phyloP scores from a whole-genome alignment of 2,888 invertebrate genomes.

The Napeogenes inachia region DNA sequence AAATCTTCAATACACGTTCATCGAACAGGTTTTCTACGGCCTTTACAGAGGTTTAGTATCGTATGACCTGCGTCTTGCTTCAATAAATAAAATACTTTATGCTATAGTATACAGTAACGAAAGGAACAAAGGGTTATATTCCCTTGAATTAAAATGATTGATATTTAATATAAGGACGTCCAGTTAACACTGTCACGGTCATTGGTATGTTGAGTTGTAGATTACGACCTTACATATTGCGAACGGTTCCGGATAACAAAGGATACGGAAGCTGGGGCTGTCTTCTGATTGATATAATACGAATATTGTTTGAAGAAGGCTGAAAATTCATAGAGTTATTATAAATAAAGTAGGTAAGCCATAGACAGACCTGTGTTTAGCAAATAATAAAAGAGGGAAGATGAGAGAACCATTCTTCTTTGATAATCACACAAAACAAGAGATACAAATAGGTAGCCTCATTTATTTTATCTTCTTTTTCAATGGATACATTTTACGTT shows the following conservation, averaged over 20 bases:
- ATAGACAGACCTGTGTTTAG: too few species aligned
- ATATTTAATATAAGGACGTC: conserved; percentile 25
- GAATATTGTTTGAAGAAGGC: too few species aligned
- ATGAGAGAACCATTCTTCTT: too few species aligned
- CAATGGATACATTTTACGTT: too few species aligned
- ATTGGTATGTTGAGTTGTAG: conserved; percentile 16
- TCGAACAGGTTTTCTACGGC: conserved; percentile 31
- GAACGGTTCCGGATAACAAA: conserved; percentile 4
- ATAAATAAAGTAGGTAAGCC: too few species aligned
- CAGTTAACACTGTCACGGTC: conserved; percentile 34
- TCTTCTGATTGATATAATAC: too few species aligned
- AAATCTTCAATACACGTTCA: conserved; percentile 26
- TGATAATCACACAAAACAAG: too few species aligned
- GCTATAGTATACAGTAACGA: conserved; percentile 9
- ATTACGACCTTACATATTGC: conserved; percentile 4
- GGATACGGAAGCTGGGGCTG: not conserved
- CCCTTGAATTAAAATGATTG: conserved; percentile 9
- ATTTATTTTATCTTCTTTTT: too few species aligned
- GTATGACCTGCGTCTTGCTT: conserved; percentile 3
- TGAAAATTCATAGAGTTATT: too few species aligned
- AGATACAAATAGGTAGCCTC: too few species aligned
- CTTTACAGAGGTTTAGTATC: conserved; percentile 28
- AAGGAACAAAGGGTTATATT: not conserved
- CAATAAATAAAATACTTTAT: conserved; percentile 7
- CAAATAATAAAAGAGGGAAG: too few species aligned